phyloP scores from a whole-genome alignment of 2,888 invertebrate genomes.

The Gerris lacustris region DNA sequence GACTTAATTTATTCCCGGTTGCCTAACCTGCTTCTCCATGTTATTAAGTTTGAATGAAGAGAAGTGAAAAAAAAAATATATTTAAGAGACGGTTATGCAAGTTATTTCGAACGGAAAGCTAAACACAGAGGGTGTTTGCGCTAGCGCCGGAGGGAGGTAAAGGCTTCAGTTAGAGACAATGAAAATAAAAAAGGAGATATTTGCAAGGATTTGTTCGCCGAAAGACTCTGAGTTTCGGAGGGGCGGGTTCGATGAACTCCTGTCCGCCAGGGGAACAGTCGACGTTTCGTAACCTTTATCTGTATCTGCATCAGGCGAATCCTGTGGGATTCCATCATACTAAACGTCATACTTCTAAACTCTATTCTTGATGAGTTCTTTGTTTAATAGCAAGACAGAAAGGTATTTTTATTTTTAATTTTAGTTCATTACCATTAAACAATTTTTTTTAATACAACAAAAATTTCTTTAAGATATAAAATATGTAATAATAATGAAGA shows the following conservation, averaged over 20 bases:
- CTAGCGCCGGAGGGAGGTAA: background rate
- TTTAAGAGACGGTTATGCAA: background rate
- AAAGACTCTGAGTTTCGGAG: background rate
- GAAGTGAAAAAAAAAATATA: background rate
- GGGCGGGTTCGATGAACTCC: background rate
- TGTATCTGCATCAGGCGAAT: background rate
- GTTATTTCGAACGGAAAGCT: background rate
- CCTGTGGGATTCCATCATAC: background rate
- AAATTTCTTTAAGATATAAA: no score
- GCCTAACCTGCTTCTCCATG: background rate
- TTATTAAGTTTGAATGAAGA: slow-evolving; percentile 5
- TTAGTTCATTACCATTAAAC: no score
- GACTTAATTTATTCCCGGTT: no score
- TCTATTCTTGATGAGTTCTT: no score
- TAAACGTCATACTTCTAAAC: no score
- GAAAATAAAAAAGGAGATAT: background rate
- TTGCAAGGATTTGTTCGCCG: background rate
- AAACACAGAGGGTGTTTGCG: background rate
- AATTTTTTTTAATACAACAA: no score
- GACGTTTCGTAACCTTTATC: background rate
- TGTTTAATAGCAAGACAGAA: no score
- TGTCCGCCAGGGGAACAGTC: background rate
- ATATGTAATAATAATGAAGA: no score
- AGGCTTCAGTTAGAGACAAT: background rate
- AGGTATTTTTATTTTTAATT: no score